phyloP scores from a whole-genome alignment of 2,113 vertebrate genomes.

The Upupa epops region DNA sequence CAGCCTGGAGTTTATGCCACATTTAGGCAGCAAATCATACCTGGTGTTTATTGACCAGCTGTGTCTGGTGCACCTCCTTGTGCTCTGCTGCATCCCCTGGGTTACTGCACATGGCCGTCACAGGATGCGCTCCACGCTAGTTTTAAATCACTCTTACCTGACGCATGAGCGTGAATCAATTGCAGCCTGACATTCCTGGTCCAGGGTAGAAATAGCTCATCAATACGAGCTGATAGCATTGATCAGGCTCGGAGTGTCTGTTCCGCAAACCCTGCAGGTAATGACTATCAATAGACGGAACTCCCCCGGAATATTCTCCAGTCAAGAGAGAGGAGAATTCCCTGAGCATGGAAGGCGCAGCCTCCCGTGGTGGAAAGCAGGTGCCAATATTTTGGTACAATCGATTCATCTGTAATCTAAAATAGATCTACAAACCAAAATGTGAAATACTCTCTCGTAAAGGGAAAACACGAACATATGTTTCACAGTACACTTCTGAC shows the following conservation, averaged over 20 bases:
- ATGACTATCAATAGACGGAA: constrained; percentile 20
- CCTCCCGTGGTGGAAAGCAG: constrained; percentile 33
- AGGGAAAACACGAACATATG: constrained; percentile 39
- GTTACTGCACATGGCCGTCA: neutral
- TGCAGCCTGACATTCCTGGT: constrained; percentile 24
- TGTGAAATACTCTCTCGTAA: constrained; percentile 36
- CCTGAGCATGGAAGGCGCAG: constrained; percentile 2
- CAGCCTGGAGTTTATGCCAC: neutral
- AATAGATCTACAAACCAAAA: constrained; percentile 32
- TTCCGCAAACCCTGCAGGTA: neutral
- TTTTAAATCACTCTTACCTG: constrained; percentile 41
- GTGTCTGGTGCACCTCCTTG: neutral
- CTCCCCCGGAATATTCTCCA: neutral
- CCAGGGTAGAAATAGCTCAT: constrained; percentile 35
- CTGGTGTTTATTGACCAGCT: neutral
- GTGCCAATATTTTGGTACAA: constrained; percentile 65
- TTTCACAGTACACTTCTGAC: constrained; percentile 51
- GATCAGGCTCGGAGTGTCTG: neutral
- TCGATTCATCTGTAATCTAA: constrained; percentile 62
- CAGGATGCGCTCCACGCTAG: neutral
- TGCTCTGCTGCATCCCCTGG: neutral
- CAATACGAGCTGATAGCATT: constrained; percentile 42
- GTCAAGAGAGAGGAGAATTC: neutral
- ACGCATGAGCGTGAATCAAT: constrained; percentile 25
- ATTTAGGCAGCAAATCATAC: neutral